Evolutionary conservation across 2,113 vertebrate species (phyloP).

Genomic region (Ictidomys tridecemlineatus): DNA sequence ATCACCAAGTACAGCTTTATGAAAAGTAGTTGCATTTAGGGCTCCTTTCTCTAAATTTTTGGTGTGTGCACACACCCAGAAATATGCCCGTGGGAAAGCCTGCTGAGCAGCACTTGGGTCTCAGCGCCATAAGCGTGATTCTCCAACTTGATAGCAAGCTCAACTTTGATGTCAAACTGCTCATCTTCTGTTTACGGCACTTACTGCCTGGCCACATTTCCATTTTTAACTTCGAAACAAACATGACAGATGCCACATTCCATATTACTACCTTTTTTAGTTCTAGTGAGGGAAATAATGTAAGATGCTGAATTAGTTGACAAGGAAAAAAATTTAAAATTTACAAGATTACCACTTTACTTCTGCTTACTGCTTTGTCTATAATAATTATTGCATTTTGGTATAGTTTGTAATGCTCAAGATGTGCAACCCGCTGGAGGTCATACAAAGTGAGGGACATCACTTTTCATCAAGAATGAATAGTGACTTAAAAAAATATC

Average conservation of each 20-base stretch:
- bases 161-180: conserved; percentile 2
- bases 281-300: conserved; percentile 40
- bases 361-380: background rate
- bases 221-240: conserved; percentile 70
- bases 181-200: conserved; percentile 1
- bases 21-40: background rate
- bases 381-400: background rate
- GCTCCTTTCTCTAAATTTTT: background rate
- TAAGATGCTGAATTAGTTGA: conserved; percentile 33
- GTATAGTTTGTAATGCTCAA: background rate
- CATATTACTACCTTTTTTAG: conserved; percentile 61
- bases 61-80: background rate
- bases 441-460: background rate
- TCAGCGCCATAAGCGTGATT: background rate
- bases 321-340: conserved; percentile 45
- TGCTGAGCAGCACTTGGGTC: background rate
- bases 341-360: conserved; percentile 21
- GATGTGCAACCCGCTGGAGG: background rate
- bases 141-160: conserved; percentile 43
- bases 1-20: background rate
- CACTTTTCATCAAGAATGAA: conserved; percentile 20
- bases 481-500: conserved; percentile 1
- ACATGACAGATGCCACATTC: conserved; percentile 26
- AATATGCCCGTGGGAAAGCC: background rate
- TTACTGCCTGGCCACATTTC: conserved; percentile 48